Evolutionary conservation across 2,113 vertebrate genomes (phyloP), one percentile per base, ranked within the genome.

Genomic region (Cynoglossus semilaevis): DNA sequence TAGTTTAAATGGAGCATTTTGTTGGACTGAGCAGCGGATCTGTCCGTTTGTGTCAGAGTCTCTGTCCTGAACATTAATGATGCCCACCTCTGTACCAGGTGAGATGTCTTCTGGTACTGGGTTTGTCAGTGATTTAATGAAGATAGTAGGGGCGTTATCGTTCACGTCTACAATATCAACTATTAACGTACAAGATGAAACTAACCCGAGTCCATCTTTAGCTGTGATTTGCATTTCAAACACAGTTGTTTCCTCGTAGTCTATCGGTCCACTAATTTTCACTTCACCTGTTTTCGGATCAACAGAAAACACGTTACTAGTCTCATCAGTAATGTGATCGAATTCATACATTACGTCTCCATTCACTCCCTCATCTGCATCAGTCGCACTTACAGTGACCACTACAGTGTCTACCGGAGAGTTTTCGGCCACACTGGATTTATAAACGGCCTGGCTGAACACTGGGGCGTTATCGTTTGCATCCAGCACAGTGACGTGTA

Each of bases 61-160:
- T 80, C 51, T 63, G 67, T 93, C 91, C 50, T 85, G 86, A 0
- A 90, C 86, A 42, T 91, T 90, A 56, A 93, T 80, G 51, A 92
- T 88, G 34, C 88, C 88, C 1, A 92, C 73, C 38, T 90, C 84
- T 38, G 91, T 89, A 22, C 86, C 90, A 5, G 80, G 71, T 47
- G 68, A 49, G 0, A 58, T 52, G 22, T 87, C 78, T 48, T 93
- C 91, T 9, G 77, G 54, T 14, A 92, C 3, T 3, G 83, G 72
- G 12, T 38, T 82, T 19, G 74, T 75, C 7, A 91, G 44, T n/a
- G 91, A 91, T 3, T 86, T 90, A 5, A 91, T 14, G 0, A 43
- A 63, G 2, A 89, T 70, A 12, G 85, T 66, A 1, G 91, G 92
- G 0, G 67, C 69, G 47, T 93, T 92, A 14, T 93, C 92, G 66